Evolutionary conservation across 1,140 invertebrate species (phyloP).

Genomic region (Mercenaria mercenaria): DNA sequence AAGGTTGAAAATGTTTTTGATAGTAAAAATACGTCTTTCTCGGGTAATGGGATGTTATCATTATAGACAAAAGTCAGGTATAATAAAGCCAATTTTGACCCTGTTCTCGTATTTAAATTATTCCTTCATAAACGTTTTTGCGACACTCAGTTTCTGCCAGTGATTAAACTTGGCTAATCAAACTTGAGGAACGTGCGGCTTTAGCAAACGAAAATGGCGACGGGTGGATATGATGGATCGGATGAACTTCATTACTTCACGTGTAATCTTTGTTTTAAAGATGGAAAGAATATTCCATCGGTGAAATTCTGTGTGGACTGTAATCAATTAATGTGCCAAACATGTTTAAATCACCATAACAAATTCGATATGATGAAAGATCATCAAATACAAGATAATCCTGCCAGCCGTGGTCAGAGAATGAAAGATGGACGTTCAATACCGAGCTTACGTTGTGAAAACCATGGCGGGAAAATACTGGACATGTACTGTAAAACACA

Average conservation of each 20-base stretch:
- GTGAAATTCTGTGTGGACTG: conserved; percentile 25
- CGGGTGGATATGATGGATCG: background rate
- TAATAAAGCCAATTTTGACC: no score
- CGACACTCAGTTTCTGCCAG: no score
- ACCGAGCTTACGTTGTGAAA: background rate
- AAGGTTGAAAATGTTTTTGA: no score
- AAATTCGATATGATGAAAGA: conserved; percentile 17
- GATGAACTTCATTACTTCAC: background rate
- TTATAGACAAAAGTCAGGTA: no score
- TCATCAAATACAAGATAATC: background rate
- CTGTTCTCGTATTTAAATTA: no score
- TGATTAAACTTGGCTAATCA: no score
- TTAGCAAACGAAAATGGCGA: conserved; percentile 28
- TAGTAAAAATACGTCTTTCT: no score
- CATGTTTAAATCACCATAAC: background rate
- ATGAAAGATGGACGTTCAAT: background rate
- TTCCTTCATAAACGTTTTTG: no score
- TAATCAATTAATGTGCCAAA: background rate
- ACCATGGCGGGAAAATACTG: conserved; percentile 20
- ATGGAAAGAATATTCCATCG: background rate
- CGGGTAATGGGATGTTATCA: no score
- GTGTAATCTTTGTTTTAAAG: background rate
- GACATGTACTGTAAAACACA: conserved; percentile 11
- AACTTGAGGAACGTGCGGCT: no score
- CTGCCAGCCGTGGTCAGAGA: background rate